These are phyloP conservation scores for Oxyruncus cristatus DNA, from an alignment of 2,113 vertebrate species.

Conservation along the genomic window DNA sequence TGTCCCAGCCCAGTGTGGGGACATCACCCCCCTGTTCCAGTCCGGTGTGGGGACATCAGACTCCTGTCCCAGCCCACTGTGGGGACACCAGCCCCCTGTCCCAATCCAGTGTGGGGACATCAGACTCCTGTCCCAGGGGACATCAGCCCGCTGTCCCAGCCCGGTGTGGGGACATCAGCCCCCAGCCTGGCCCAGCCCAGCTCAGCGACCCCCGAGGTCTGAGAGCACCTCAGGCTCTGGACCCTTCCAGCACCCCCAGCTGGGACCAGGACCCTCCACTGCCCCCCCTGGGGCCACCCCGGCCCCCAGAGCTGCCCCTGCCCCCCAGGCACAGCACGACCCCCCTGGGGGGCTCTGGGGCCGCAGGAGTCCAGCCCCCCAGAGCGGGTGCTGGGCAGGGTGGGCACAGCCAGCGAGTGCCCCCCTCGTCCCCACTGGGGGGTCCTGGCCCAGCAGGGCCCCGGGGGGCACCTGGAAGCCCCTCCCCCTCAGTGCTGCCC, in stretches of 20 bases:
- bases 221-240: background rate
- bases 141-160: too few species aligned
- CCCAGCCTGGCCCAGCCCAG: background rate
- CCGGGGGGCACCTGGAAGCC: background rate
- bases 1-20: too few species aligned
- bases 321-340: background rate
- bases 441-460: background rate
- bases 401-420: background rate
- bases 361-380: background rate
- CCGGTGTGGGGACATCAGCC: too few species aligned
- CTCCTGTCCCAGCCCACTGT: too few species aligned
- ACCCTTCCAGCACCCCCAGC: background rate
- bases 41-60: too few species aligned
- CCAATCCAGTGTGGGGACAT: too few species aligned
- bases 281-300: background rate
- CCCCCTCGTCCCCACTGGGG: background rate
- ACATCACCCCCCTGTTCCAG: too few species aligned
- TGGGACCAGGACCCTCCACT: background rate
- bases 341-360: background rate
- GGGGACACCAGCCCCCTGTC: too few species aligned
- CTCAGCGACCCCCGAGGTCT: background rate
- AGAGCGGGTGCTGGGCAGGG: background rate
- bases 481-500: fast-evolving
- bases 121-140: too few species aligned
- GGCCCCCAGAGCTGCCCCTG: background rate